Base-by-base conservation (phyloP, 2,797 vertebrate species). In the Tangara arthus region DNA sequence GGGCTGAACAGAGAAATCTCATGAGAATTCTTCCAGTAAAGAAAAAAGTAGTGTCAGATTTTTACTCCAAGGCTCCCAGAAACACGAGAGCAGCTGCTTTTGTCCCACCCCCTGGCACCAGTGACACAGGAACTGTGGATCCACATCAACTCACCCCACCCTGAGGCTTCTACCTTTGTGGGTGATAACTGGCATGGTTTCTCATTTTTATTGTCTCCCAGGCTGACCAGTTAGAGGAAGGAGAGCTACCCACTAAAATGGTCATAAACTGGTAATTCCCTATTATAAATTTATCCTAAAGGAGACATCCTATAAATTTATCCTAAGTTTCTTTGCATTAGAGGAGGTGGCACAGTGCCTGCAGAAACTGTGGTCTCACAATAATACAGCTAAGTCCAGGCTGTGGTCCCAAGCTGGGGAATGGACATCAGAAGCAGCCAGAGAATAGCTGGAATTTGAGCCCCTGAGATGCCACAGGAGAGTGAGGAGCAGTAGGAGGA, bases 131-230 rank as follows among this genome's bases (percentile, higher is more conserved):
- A 77, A 44, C 46, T 50, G 27, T 8, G 24, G 42, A 30, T 35
- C 52, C 37, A 52, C n/a, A 47, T 39, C 55, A 55, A 10, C 23
- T 22, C 56, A 60, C 17, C 16, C 26, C 21, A 24, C 30, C 39
- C 10, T 41, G 47, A 22, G 18, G 11, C 27, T 69, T 78, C 42
- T 42, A 3, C 49, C 8, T 52, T 71, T 0, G 0, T 44, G 22
- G 8, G 9, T 39, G 34, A 41, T 22, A 44, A 68, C 10, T 41
- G 41, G 19, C 11, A 41, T 50, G 20, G 6, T 32, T 72, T 70
- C 57, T 61, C 16, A 30, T 63, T 83, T 80, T 86, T 20, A 59
- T 26, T 56, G 49, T 53, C 55, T 83, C 55, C 26, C 16, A 44
- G 68, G 16, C 24, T 87, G 41, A 46, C 11, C 1, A 3, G 6